phyloP scores from a whole-genome alignment of 2,888 invertebrate genomes.

The Phlogophora meticulosa region DNA sequence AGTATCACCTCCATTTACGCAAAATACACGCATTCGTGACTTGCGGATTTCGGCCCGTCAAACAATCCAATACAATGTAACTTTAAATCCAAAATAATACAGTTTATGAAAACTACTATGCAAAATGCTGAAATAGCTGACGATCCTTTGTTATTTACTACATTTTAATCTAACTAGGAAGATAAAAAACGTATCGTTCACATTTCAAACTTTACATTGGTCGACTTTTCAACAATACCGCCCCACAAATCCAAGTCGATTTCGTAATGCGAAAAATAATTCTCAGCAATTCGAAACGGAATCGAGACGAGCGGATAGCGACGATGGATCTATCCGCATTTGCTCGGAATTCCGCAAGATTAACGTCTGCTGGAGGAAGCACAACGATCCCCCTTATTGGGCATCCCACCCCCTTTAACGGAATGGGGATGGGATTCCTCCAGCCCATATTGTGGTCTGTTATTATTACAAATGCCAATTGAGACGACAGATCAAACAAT shows the following conservation, averaged over 20 bases:
- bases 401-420: constrained; percentile 5
- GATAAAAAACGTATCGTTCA: neutral
- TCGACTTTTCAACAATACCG: constrained; percentile 46
- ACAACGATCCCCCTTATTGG: constrained; percentile 54
- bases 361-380: constrained; percentile 72
- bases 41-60: too few relatives aligned
- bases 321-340: constrained; percentile 73
- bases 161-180: neutral
- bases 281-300: constrained; percentile 65
- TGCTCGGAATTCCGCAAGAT: constrained; percentile 81
- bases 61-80: too few relatives aligned
- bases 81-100: too few relatives aligned
- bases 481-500: constrained; percentile 68
- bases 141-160: neutral
- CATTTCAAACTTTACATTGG: constrained; percentile 28
- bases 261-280: constrained; percentile 65
- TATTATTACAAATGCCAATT: constrained; percentile 78
- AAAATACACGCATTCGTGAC: too few relatives aligned
- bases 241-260: constrained; percentile 51
- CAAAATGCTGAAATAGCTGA: neutral
- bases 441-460: constrained; percentile 62
- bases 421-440: constrained; percentile 34
- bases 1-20: too few relatives aligned
- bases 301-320: constrained; percentile 66
- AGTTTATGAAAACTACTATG: too few relatives aligned